Evolutionary conservation across 1,140 invertebrate species (phyloP).

Genomic region (Drosophila athabasca): DNA sequence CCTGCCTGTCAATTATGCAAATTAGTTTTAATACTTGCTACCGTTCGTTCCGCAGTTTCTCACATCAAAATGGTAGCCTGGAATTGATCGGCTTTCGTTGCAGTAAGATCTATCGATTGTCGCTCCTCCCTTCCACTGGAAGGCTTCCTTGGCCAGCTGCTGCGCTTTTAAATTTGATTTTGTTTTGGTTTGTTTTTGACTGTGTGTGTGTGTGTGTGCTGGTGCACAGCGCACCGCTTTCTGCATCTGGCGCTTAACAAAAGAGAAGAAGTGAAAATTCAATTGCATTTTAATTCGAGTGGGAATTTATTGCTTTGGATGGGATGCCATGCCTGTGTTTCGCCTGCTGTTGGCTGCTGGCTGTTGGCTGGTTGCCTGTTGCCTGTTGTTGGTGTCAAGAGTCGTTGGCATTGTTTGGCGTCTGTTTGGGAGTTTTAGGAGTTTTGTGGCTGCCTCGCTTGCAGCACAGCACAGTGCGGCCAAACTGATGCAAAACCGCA

Average conservation of each 20-base stretch:
- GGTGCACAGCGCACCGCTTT: slow-evolving; percentile 41
- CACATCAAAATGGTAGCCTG: slow-evolving; percentile 31
- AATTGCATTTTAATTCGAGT: slow-evolving; percentile 81
- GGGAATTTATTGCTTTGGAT: slow-evolving; percentile 64
- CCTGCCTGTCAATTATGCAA: slow-evolving; percentile 64
- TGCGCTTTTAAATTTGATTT: slow-evolving; percentile 49
- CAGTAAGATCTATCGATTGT: slow-evolving; percentile 4
- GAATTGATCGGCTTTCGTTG: background rate
- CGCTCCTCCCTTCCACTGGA: background rate
- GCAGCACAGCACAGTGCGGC: slow-evolving; percentile 43
- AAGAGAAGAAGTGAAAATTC: slow-evolving; percentile 74
- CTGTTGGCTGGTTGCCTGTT: slow-evolving; percentile 42
- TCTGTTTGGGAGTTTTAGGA: slow-evolving; percentile 23
- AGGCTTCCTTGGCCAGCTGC: slow-evolving; percentile 22
- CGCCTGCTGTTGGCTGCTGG: no score
- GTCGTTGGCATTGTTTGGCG: slow-evolving; percentile 59
- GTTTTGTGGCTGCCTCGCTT: slow-evolving; percentile 9
- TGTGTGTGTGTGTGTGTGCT: slow-evolving; percentile 26
- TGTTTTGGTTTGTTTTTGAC: background rate
- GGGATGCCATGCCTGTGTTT: slow-evolving; percentile 14
- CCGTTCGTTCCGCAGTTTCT: slow-evolving; percentile 19
- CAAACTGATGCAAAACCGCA: slow-evolving; percentile 35
- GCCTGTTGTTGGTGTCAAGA: slow-evolving; percentile 64
- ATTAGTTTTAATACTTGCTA: slow-evolving; percentile 32
- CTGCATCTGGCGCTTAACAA: slow-evolving; percentile 6